Evolutionary conservation across 2,888 invertebrate species (phyloP).

Genomic region (Coenonympha glycerion): DNA sequence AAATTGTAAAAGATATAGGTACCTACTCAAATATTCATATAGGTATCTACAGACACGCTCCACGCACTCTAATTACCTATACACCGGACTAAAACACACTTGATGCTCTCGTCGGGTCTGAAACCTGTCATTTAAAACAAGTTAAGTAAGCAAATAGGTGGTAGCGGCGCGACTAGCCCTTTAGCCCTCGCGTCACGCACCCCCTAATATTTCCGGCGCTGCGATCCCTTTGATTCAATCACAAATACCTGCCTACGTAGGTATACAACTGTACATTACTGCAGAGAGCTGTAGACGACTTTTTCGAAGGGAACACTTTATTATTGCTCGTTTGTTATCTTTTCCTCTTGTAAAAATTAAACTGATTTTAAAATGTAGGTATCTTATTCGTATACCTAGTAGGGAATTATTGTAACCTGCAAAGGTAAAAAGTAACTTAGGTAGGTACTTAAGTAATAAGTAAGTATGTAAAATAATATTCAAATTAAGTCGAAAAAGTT

Average conservation of each 20-base stretch:
- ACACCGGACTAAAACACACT: not conserved
- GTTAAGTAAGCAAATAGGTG: slow-evolving; percentile 28
- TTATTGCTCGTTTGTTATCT: slow-evolving; percentile 34
- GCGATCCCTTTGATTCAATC: slow-evolving; percentile 60
- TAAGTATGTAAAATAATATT: no score
- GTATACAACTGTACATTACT: slow-evolving; percentile 56
- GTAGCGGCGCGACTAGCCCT: slow-evolving; percentile 23
- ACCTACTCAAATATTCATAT: no score
- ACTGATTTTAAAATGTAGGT: slow-evolving; percentile 20
- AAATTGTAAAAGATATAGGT: no score
- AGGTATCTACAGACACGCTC: not conserved
- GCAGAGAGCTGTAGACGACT: slow-evolving; percentile 55
- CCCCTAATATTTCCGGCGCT: slow-evolving; percentile 58
- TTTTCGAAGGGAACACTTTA: slow-evolving; percentile 45
- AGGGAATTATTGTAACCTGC: no score
- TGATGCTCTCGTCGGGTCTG: not conserved
- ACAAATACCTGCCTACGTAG: slow-evolving; percentile 36
- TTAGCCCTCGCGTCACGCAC: slow-evolving; percentile 32
- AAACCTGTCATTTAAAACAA: slow-evolving; percentile 13
- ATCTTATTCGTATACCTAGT: no score
- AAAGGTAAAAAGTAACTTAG: not conserved
- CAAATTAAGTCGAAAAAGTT: no score
- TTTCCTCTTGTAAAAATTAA: slow-evolving; percentile 20
- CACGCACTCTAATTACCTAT: not conserved
- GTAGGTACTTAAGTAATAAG: no score